Percentiles rank a stretch among this genome's conserved stretches.
These are phyloP conservation scores for Herpetotheres cachinnans DNA, from an alignment of 2,113 vertebrate species.

Conservation along the genomic window DNA sequence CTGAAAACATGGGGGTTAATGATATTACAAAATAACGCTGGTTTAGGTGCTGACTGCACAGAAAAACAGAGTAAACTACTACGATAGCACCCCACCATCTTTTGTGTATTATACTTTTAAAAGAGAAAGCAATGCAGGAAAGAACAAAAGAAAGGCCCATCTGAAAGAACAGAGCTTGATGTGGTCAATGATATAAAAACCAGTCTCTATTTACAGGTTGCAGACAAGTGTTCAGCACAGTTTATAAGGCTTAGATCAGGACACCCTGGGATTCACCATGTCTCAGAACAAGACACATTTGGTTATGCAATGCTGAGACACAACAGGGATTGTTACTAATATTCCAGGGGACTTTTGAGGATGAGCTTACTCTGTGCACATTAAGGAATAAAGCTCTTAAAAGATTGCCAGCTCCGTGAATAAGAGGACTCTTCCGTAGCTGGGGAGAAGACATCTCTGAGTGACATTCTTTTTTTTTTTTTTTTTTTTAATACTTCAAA, in stretches of 20 bases:
- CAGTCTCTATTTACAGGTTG: background rate
- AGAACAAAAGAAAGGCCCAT: background rate
- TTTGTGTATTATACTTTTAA: background rate
- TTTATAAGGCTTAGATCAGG: background rate
- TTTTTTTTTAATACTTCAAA: background rate
- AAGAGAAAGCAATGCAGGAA: background rate
- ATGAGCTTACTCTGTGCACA: background rate
- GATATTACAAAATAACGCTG: background rate
- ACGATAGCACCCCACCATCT: background rate
- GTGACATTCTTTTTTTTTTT: accelerated
- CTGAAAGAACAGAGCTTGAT: background rate
- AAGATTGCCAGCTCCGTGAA: background rate
- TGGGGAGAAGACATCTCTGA: background rate
- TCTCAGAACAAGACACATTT: background rate
- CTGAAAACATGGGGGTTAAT: background rate
- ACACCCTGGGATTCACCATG: background rate
- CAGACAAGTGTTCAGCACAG: background rate
- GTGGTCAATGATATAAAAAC: background rate
- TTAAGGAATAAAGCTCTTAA: background rate
- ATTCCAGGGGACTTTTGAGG: background rate
- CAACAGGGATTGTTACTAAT: background rate
- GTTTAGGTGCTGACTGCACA: background rate
- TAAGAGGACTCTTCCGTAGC: background rate
- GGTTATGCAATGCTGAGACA: background rate
- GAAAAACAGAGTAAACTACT: background rate